Evolutionary conservation across 1,140 invertebrate species (phyloP), one percentile per base, ranked within the genome.

Genomic region (Zaprionus vittiger): DNA sequence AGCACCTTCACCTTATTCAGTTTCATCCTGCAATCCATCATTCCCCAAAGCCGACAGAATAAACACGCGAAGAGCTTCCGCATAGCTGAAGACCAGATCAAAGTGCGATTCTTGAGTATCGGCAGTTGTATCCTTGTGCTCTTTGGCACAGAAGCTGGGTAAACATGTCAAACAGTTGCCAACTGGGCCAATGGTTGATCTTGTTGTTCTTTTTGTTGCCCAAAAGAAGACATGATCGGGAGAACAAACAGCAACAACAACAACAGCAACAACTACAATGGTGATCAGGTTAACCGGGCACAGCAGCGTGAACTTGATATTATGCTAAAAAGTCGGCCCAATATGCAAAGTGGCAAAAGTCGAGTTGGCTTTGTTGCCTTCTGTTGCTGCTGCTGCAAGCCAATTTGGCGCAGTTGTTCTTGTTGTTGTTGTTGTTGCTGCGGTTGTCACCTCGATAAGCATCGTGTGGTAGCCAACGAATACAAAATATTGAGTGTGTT

Each of bases 391-490:
- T 52, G 59, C 56, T 57, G 49, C 67, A 56, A 63, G 67, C 83
- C 84, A 83, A 87, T 89, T 89, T 89, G 81, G 81, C n/a, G 67
- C 20, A 37, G 63, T 75, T 68, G 73, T 77, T 79, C 12, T 14
- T 59, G 41, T 14, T 60, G 31, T 28, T 71, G 52, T 20, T 63
- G 54, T 52, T 72, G 52, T 26, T 65, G 64, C 17, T 63, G 54
- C 57, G 56, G 84, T 89, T 87, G 83, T 79, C 78, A 81, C 84
- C 78, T 56, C 56, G 84, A 87, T 87, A 87, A 89, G 70, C 78
- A 87, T 87, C 84, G 47, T 83, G 17, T 57, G 56, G 52, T 61
- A 66, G 52, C 52, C 31, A 22, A 22, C 44, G 63, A 63, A 68
- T 64, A 26, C 75, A 76, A 74, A 83, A 80, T 89, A 87, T 87